These are phyloP conservation scores for Corythornis vintsioides DNA, from an alignment of 2,113 vertebrate species.

Conservation along the genomic window DNA sequence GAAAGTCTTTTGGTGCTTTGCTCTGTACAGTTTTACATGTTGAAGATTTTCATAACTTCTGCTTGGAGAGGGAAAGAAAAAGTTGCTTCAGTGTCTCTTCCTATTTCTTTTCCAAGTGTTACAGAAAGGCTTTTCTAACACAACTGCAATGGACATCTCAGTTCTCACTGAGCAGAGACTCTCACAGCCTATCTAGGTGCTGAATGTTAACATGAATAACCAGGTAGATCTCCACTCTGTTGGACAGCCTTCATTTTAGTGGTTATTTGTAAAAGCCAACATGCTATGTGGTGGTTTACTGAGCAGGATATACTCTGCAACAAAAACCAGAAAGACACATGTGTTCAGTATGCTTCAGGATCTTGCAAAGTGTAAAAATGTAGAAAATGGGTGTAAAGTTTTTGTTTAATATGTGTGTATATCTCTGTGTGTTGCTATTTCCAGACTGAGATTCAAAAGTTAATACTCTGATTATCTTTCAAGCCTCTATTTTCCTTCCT, in stretches of 20 bases:
- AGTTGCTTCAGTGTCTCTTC: not conserved
- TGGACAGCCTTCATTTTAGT: not conserved
- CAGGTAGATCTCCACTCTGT: not conserved
- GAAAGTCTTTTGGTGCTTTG: not conserved
- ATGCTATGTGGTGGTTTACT: not conserved
- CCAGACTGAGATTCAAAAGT: not conserved
- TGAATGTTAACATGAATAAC: not conserved
- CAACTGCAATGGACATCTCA: not conserved
- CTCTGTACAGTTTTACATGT: not conserved
- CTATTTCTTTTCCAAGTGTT: not conserved
- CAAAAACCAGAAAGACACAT: not conserved
- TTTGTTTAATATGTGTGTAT: not conserved
- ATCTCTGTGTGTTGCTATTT: not conserved
- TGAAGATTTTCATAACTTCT: not conserved
- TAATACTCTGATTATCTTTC: not conserved
- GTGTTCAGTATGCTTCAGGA: not conserved
- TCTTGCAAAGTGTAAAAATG: not conserved
- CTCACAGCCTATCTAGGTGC: not conserved
- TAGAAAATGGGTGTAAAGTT: not conserved
- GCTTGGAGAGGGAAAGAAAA: not conserved
- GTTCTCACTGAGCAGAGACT: not conserved
- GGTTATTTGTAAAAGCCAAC: not conserved
- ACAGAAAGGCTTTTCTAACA: not conserved
- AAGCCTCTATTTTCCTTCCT: constrained; percentile 1
- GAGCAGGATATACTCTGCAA: not conserved